Base-by-base conservation (phyloP, 2,797 vertebrate genomes). In the Acanthurus tractus region DNA sequence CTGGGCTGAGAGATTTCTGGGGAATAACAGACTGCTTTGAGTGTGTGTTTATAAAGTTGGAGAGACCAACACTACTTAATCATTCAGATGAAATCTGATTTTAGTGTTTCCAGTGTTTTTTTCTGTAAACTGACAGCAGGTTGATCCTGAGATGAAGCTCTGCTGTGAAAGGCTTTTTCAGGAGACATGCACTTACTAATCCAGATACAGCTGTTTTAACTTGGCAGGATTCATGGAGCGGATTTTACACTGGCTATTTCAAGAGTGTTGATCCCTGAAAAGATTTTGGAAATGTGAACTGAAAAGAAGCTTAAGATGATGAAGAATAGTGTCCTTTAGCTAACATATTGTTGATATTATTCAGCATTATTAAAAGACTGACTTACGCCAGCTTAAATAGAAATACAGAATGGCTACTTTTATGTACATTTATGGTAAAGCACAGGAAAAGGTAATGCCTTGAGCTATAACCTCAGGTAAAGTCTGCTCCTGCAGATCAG, bases 1-100 rank as follows among this genome's bases (percentile, higher is more conserved):
- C 94, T 1, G 95, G 94, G 66, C 90, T 94, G 78, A 94, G 93
- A 65, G 93, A 93, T 94, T 95, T 91, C 83, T 93, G 84, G 53
- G 84, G 55, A 84, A 89, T 52, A 87, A 25, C 38, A 84, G 36
- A 46, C 20, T 64, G 42, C 12, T 78, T 62, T 88, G 63, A 92
- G 67, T 50, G 59, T 36, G 17, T 56, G 23, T 55, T 29, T 40
- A 20, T 13, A 34, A 7, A 44, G 17, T 44, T 11, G 5, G 14
- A 4, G 14, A 42, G 36, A 46, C 20, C 6, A 25, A n/a, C 46
- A 57, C 4, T 29, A 34, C 49, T 42, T 20, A 44, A 46, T 29
- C 29, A 29, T 29, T 38, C 34, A 29, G 7, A 55, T 18, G 11
- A 25, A 45, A 22, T 48, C 7, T 25, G 45, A 58, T 40, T 56